These are phyloP conservation scores for Gonioctena quinquepunctata DNA, from an alignment of 1,140 invertebrate species.

Conservation along the genomic window DNA sequence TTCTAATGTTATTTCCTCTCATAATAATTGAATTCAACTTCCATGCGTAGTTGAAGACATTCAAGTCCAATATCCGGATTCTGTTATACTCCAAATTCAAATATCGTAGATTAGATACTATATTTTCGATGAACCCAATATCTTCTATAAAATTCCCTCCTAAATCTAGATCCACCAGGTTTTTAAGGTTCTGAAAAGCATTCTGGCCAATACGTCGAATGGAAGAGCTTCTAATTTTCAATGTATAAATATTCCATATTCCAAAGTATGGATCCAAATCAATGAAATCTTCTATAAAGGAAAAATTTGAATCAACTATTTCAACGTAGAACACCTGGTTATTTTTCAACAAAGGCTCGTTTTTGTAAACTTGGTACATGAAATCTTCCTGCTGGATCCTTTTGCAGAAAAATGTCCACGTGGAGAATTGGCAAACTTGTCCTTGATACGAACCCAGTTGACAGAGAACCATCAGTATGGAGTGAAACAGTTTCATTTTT, in stretches of 20 bases:
- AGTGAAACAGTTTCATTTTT: not conserved
- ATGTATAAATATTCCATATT: too few relatives aligned
- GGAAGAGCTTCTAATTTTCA: not conserved
- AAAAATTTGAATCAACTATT: not conserved
- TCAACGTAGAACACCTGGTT: not conserved
- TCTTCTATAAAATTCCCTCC: not conserved
- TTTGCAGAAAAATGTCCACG: not conserved
- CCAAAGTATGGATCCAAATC: too few relatives aligned
- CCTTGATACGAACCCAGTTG: not conserved
- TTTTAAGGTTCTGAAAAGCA: not conserved
- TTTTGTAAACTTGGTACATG: not conserved
- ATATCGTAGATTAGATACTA: not conserved
- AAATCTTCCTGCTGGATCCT: not conserved
- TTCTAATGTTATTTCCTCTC: not conserved
- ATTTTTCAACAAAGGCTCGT: not conserved
- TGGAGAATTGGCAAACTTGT: not conserved
- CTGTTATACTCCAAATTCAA: not conserved
- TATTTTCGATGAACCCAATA: not conserved
- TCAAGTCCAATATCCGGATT: not conserved
- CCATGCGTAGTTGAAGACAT: not conserved
- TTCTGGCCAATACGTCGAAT: not conserved
- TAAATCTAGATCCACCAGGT: not conserved
- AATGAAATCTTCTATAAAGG: not conserved
- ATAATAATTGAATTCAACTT: not conserved
- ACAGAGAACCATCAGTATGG: not conserved